Conservation (phyloP, 2,113 vertebrate genomes). For the Laterallus jamaicensis region DNA sequence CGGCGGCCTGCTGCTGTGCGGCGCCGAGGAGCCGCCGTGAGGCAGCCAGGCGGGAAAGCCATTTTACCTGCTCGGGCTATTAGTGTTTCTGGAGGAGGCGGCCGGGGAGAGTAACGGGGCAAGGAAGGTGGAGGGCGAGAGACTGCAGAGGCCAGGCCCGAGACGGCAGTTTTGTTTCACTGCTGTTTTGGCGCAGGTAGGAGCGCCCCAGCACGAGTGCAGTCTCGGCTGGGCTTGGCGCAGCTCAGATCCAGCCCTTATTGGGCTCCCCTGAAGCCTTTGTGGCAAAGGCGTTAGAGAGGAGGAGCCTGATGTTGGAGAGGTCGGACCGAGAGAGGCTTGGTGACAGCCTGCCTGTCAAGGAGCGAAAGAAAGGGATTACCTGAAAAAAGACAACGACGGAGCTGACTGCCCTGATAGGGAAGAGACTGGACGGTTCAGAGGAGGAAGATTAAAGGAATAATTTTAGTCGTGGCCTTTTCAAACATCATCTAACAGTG, state of each 20-base stretch:
- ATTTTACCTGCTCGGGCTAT: constrained; percentile 17
- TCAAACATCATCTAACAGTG: neutral
- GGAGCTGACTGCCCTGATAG: neutral
- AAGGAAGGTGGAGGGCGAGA: constrained; percentile 40
- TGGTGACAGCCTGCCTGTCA: constrained; percentile 18
- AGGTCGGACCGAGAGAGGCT: neutral
- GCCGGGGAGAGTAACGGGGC: neutral
- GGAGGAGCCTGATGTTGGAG: neutral
- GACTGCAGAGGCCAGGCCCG: neutral
- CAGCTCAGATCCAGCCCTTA: neutral
- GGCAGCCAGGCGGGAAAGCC: constrained; percentile 49
- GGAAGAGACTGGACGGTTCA: neutral
- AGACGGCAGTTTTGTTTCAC: neutral
- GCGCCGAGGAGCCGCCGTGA: neutral
- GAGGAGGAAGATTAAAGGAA: neutral
- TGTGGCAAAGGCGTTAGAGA: neutral
- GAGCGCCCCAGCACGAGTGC: neutral
- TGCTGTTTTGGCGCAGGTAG: neutral
- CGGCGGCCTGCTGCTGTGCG: neutral
- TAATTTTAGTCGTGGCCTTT: neutral
- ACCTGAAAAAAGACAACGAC: neutral
- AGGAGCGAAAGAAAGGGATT: neutral
- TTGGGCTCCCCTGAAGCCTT: neutral
- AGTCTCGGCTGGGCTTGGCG: neutral
- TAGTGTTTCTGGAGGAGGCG: neutral